phyloP scores from a whole-genome alignment of 2,888 invertebrate genomes.

The Gerris lacustris region DNA sequence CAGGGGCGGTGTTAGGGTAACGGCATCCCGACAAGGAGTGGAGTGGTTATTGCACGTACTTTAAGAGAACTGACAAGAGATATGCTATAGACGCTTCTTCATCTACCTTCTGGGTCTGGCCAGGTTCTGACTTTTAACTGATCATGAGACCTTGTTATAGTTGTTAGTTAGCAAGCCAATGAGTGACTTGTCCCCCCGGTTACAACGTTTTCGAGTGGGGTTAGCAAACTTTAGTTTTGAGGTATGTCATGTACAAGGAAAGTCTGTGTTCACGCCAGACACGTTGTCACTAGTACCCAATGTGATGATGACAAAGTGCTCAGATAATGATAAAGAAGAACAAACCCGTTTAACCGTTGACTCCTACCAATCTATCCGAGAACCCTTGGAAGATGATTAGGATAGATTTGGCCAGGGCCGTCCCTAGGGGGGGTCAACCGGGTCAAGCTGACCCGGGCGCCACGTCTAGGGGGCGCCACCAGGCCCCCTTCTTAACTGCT shows the following conservation, averaged over 20 bases:
- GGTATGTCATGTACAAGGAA: constrained; percentile 32
- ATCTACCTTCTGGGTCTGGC: constrained; percentile 31
- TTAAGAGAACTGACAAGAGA: constrained; percentile 15
- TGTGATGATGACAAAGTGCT: too few species aligned
- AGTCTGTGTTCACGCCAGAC: constrained; percentile 32
- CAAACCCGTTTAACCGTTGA: too few species aligned
- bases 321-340: too few species aligned
- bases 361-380: too few species aligned
- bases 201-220: constrained; percentile 35
- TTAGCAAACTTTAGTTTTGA: constrained; percentile 31
- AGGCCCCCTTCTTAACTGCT: too few species aligned
- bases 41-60: constrained; percentile 15
- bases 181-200: constrained; percentile 17
- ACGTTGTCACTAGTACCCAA: constrained; percentile 27
- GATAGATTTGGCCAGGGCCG: too few species aligned
- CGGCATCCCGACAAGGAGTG: constrained; percentile 17
- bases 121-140: background rate
- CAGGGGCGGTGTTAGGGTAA: constrained; percentile 30
- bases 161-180: background rate
- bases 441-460: too few species aligned
- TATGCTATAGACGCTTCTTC: constrained; percentile 14
- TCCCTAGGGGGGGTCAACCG: too few species aligned
- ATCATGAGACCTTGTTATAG: background rate
- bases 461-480: too few species aligned
- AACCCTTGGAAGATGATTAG: too few species aligned